Evolutionary conservation across 1,140 invertebrate species (phyloP).

Genomic region (Drosophila teissieri): DNA sequence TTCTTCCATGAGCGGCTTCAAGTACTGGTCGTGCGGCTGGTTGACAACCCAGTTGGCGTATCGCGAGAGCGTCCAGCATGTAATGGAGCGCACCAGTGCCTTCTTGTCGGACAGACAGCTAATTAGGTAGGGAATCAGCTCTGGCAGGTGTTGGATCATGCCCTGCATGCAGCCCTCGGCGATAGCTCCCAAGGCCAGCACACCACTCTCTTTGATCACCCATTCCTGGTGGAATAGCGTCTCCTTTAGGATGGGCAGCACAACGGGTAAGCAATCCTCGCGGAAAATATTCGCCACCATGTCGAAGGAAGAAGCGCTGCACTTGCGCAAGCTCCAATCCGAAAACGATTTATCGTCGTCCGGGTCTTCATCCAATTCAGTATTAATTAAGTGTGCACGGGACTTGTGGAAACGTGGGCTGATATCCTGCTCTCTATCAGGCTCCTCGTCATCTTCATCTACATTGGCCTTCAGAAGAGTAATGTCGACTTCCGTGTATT

Average conservation of each 20-base stretch:
- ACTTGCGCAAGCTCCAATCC: conserved; percentile 99
- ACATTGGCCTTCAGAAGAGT: conserved; percentile 94
- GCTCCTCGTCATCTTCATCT: conserved; percentile 98
- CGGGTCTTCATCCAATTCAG: conserved; percentile 91
- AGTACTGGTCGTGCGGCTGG: conserved; percentile 96
- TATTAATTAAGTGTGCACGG: conserved; percentile 91
- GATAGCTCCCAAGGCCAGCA: conserved; percentile 97
- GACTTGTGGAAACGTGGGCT: conserved; percentile 98
- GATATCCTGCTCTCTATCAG: conserved; percentile 99
- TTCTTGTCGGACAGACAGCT: conserved; percentile 97
- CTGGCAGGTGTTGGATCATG: conserved; percentile 97
- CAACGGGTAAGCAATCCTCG: conserved; percentile 96
- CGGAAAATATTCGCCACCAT: conserved; percentile 98
- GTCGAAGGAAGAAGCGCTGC: conserved; percentile 98
- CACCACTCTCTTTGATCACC: conserved; percentile 98
- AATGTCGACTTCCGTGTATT: conserved; percentile 98
- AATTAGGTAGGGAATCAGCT: conserved; percentile 98
- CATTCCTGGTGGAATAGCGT: conserved; percentile 97
- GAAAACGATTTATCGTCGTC: conserved; percentile 96
- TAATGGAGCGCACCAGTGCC: conserved; percentile 98
- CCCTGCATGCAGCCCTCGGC: conserved; percentile 99
- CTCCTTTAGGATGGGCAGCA: conserved; percentile 98
- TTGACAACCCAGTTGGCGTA: conserved; percentile 99
- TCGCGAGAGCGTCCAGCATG: conserved; percentile 98
- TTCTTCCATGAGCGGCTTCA: conserved; percentile 98